Evolutionary conservation across 2,797 vertebrate genomes (phyloP).

Genomic region (Pipistrellus pygmaeus): DNA sequence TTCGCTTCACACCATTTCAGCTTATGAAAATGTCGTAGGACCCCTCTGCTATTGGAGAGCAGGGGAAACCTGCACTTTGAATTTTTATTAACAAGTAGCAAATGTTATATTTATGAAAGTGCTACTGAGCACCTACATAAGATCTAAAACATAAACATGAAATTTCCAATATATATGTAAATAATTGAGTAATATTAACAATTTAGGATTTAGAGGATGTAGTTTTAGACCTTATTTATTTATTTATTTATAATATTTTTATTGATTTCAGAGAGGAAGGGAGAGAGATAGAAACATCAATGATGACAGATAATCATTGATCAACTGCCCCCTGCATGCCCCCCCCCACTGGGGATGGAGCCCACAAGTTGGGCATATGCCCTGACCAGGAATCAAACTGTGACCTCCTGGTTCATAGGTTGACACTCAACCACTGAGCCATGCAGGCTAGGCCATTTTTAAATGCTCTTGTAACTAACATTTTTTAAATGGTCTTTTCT

Average conservation of each 20-base stretch:
- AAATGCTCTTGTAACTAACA: background rate
- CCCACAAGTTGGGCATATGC: too few species aligned
- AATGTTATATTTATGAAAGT: constrained; percentile 30
- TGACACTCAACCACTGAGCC: too few species aligned
- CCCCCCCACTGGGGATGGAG: too few species aligned
- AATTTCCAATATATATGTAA: background rate
- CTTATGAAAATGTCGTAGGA: background rate
- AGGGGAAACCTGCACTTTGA: background rate
- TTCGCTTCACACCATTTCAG: background rate
- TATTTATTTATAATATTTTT: too few species aligned
- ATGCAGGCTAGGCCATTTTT: too few species aligned
- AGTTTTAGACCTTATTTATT: constrained; percentile 6
- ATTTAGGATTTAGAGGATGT: background rate
- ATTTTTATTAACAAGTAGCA: constrained; percentile 14
- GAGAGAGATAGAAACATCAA: too few species aligned
- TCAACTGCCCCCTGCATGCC: too few species aligned
- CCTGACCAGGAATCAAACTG: too few species aligned
- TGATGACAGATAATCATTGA: too few species aligned
- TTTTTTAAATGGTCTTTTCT: constrained; percentile 34
- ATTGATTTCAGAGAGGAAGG: too few species aligned
- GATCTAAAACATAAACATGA: background rate
- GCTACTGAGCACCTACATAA: background rate
- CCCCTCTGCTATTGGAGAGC: background rate
- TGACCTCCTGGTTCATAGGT: too few species aligned
- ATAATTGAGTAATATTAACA: constrained; percentile 6